Evolutionary conservation across 2,888 invertebrate genomes (phyloP).

Genomic region (Nephrotoma appendiculata): DNA sequence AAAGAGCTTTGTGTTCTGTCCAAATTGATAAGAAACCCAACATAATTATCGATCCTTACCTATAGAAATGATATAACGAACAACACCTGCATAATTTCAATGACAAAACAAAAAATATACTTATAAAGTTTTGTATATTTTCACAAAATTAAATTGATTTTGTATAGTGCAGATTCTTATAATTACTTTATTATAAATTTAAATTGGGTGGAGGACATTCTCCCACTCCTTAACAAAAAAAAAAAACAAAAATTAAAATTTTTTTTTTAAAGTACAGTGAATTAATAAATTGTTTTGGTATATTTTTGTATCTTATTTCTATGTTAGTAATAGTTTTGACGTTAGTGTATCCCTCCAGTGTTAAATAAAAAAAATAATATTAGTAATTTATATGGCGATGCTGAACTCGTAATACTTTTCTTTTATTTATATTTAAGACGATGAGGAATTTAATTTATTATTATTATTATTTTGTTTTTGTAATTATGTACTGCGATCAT

Average conservation of each 20-base stretch:
- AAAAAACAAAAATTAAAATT: background rate
- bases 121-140: background rate
- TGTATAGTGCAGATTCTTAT: background rate
- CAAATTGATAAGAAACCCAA: background rate
- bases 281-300: background rate
- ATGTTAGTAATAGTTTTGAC: background rate
- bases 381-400: background rate
- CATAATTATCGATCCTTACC: background rate
- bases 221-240: background rate
- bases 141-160: background rate
- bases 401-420: background rate
- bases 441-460: background rate
- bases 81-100: background rate
- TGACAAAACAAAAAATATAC: background rate
- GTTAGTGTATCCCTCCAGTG: background rate
- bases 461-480: background rate
- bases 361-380: background rate
- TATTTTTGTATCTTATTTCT: background rate
- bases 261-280: background rate
- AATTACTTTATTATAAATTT: background rate
- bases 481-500: background rate
- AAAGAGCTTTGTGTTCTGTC: background rate
- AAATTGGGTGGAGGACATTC: background rate
- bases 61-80: background rate
- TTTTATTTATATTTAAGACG: background rate